phyloP scores from a whole-genome alignment of 2,888 invertebrate species.

The Ophion ventricosus region DNA sequence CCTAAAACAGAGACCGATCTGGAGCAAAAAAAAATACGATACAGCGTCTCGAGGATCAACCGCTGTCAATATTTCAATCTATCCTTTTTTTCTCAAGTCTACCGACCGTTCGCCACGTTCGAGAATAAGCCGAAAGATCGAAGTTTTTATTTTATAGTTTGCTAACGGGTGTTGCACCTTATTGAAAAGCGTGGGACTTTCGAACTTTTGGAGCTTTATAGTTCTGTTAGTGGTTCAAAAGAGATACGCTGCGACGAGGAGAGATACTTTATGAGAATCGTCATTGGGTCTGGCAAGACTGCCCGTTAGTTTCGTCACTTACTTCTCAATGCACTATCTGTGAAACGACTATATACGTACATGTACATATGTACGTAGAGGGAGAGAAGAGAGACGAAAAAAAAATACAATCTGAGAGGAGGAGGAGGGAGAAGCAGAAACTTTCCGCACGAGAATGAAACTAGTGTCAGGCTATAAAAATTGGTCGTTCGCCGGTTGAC shows the following conservation, averaged over 20 bases:
- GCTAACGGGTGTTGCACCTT: neutral
- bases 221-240: conserved; percentile 17
- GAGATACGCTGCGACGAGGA: neutral
- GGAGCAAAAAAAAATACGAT: neutral
- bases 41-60: neutral
- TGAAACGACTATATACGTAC: neutral
- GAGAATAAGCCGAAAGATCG: conserved; percentile 12
- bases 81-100: neutral
- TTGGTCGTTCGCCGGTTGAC: conserved; percentile 50
- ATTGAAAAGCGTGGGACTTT: conserved; percentile 47
- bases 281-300: conserved; percentile 34
- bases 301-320: conserved; percentile 35
- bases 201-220: conserved; percentile 21
- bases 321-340: neutral
- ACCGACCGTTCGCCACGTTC: conserved; percentile 17
- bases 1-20: neutral
- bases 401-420: conserved; percentile 11
- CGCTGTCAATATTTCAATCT: conserved; percentile 13
- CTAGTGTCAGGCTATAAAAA: conserved; percentile 58
- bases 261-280: conserved; percentile 46
- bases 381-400: neutral
- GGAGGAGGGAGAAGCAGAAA: conserved; percentile 20
- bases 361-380: neutral
- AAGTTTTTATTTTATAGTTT: conserved; percentile 14
- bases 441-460: conserved; percentile 42